A percentile compares a stretch with the other conserved stretches of the same genome.
phyloP scores from a whole-genome alignment of 2,888 invertebrate genomes.

The Drosophila austrosaltans region DNA sequence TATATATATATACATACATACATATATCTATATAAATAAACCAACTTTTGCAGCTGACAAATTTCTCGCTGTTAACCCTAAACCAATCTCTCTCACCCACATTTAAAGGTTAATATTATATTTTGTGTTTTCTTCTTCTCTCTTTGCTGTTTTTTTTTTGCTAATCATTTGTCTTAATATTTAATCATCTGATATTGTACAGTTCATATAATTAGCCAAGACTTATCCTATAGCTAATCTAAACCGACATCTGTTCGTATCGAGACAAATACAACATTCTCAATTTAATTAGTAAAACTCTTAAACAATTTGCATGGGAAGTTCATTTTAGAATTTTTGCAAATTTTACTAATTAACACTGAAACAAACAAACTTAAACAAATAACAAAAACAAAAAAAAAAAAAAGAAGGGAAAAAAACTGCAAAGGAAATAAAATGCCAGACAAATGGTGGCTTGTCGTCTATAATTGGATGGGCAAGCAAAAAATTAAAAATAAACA shows the following conservation, averaged over 20 bases:
- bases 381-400: neutral
- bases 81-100: neutral
- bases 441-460: conserved; percentile 6
- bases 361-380: conserved; percentile 6
- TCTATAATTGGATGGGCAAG: conserved; percentile 7
- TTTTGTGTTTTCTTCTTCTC: neutral
- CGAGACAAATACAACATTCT: conserved; percentile 36
- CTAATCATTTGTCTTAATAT: conserved; percentile 3
- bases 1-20: neutral
- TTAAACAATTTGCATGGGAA: conserved; percentile 62
- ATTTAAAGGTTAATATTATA: conserved; percentile 4
- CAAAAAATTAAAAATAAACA: neutral
- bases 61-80: conserved; percentile 46
- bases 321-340: conserved; percentile 36
- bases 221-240: conserved; percentile 10
- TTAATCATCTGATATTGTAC: conserved; percentile 15
- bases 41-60: conserved; percentile 37
- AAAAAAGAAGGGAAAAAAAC: neutral
- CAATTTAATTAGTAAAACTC: conserved; percentile 47
- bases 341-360: neutral
- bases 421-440: conserved; percentile 7
- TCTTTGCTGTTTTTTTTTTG: neutral
- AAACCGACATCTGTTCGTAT: neutral
- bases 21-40: conserved; percentile 9
- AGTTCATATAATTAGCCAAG: conserved; percentile 35